phyloP scores from a whole-genome alignment of 2,797 vertebrate species.

The Chloroceryle amazona region DNA sequence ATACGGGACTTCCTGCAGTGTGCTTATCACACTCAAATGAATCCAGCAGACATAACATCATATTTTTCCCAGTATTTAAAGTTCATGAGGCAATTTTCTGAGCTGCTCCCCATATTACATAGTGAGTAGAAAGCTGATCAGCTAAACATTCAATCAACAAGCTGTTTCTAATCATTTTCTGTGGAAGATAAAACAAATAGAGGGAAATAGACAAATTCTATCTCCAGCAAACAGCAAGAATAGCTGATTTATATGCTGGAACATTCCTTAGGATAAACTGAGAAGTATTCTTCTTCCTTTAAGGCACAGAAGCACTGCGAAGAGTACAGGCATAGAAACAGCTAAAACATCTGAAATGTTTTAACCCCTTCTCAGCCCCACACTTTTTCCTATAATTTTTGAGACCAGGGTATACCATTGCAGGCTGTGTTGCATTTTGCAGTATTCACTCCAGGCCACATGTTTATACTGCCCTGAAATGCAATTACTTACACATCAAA shows the following conservation, averaged over 20 bases:
- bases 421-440: background rate
- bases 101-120: background rate
- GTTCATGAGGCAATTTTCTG: slow-evolving; percentile 39
- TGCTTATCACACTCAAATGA: background rate
- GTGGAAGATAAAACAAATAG: slow-evolving; percentile 51
- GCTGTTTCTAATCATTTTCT: slow-evolving; percentile 12
- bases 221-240: slow-evolving; percentile 1
- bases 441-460: background rate
- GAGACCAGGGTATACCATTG: background rate
- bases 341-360: background rate
- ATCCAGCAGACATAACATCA: slow-evolving; percentile 11
- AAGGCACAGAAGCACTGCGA: background rate
- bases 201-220: slow-evolving; percentile 5
- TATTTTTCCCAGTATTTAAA: slow-evolving; percentile 33
- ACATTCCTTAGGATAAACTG: background rate
- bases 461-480: background rate
- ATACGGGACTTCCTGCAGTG: background rate
- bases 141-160: slow-evolving; percentile 14
- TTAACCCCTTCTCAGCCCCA: background rate
- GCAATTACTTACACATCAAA: background rate
- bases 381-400: background rate
- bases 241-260: background rate
- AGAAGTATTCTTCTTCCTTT: background rate
- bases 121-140: slow-evolving; percentile 20
- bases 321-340: background rate